Conservation (phyloP, 1,140 invertebrate species). For the Caenorhabditis brenneri region DNA sequence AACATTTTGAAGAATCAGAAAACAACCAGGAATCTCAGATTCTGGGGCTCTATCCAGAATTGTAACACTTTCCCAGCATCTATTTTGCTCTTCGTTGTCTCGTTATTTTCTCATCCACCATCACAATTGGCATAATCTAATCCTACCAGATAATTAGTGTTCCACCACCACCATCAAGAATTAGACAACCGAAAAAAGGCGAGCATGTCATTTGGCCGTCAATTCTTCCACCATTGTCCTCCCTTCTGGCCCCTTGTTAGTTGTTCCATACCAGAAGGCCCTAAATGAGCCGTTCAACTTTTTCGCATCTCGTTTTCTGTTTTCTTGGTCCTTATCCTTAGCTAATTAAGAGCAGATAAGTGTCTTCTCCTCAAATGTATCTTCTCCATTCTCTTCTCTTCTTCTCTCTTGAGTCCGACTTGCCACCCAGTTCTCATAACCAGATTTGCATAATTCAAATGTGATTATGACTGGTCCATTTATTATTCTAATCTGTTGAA, state of each 20-base stretch:
- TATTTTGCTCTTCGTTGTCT: background rate
- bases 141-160: conserved; percentile 4
- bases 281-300: background rate
- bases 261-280: background rate
- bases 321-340: background rate
- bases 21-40: no score
- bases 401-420: background rate
- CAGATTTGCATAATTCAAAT: conserved; percentile 39
- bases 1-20: no score
- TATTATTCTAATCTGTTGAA: background rate
- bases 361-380: background rate
- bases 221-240: background rate
- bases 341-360: background rate
- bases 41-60: no score
- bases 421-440: background rate
- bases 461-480: background rate
- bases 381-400: background rate
- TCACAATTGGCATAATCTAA: background rate
- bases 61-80: no score
- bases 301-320: background rate
- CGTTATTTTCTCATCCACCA: background rate
- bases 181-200: background rate
- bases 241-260: background rate
- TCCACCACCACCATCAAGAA: background rate
- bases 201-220: conserved; percentile 19